Base-by-base conservation (phyloP, 2,888 invertebrate species). In the Acanthosepion pharaonis region DNA sequence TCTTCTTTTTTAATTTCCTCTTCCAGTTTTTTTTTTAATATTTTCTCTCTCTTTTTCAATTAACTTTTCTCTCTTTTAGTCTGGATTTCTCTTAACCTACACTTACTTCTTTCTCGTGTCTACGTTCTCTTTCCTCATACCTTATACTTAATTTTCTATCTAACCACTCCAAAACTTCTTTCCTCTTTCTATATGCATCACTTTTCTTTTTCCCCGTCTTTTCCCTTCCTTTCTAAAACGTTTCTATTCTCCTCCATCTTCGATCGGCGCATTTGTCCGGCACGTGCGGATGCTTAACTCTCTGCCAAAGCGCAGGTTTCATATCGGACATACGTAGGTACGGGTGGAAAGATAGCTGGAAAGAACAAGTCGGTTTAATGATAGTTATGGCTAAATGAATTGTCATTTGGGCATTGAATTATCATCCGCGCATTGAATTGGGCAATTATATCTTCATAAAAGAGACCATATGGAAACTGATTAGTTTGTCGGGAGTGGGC, bases 391-490 rank as follows among this genome's bases (percentile, higher is more conserved):
- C 78, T 78, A 78, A 78, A 78, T 78, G 78, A 78, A 78, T 78
- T 78, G 78, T 78, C 78, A 78, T 78, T n/a, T 18, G 78, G 78
- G 78, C 78, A 78, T 78, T 78, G 78, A 78, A 78, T 78, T 78
- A 78, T 78, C 78, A n/a, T 33, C 78, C 78, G 78, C 9, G 15
- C 33, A 78, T 78, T 78, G 78, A 78, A 33, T 78, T 78, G 78
- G 78, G n/a, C 78, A 78, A 78, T 78, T 78, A 78, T n/a, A 78
- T 78, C 78, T 78, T 78, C 78, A 78, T 78, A 78, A 78, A 78
- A 78, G 78, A 78, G 78, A 78, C 78, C 78, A 78, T 78, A 78
- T 78, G 78, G 78, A 78, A 78, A 78, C 78, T 78, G 78, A 78
- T 78, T 78, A 78, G n/a, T 78, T 78, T 11, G 78, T n/a, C n/a